These are phyloP conservation scores for Drosophila mulleri DNA, from an alignment of 2,888 invertebrate species.

Conservation along the genomic window DNA sequence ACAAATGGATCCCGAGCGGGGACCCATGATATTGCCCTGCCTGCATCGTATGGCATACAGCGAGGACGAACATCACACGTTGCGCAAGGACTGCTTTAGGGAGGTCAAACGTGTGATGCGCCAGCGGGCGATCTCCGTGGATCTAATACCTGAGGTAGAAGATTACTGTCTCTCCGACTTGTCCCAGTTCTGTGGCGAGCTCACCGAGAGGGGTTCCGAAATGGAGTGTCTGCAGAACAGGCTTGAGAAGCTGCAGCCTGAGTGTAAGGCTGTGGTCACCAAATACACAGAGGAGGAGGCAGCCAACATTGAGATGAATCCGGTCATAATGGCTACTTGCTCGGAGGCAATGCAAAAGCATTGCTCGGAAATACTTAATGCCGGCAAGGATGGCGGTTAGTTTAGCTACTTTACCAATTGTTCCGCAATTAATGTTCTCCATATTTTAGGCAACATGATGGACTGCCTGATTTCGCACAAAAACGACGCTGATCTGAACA, in stretches of 20 bases:
- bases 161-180: constrained; percentile 95
- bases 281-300: constrained; percentile 96
- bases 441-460: constrained; percentile 90
- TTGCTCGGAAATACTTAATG: constrained; percentile 89
- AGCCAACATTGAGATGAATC: constrained; percentile 95
- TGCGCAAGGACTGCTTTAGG: constrained; percentile 87
- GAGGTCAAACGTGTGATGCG: constrained; percentile 97
- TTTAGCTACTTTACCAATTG: not conserved
- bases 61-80: constrained; percentile 85
- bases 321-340: constrained; percentile 93
- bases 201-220: constrained; percentile 95
- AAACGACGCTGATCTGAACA: constrained; percentile 92
- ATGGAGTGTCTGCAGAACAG: constrained; percentile 96
- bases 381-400: constrained; percentile 89
- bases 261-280: constrained; percentile 91
- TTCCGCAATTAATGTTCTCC: not conserved
- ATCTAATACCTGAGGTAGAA: constrained; percentile 97
- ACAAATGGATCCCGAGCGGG: constrained; percentile 91
- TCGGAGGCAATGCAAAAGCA: constrained; percentile 91
- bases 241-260: constrained; percentile 88
- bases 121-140: constrained; percentile 95
- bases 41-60: constrained; percentile 91
- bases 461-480: constrained; percentile 97
- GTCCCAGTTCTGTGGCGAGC: constrained; percentile 92
- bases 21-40: constrained; percentile 95